These are phyloP conservation scores for Drosophila limbata DNA, from an alignment of 2,888 invertebrate genomes.

Conservation along the genomic window DNA sequence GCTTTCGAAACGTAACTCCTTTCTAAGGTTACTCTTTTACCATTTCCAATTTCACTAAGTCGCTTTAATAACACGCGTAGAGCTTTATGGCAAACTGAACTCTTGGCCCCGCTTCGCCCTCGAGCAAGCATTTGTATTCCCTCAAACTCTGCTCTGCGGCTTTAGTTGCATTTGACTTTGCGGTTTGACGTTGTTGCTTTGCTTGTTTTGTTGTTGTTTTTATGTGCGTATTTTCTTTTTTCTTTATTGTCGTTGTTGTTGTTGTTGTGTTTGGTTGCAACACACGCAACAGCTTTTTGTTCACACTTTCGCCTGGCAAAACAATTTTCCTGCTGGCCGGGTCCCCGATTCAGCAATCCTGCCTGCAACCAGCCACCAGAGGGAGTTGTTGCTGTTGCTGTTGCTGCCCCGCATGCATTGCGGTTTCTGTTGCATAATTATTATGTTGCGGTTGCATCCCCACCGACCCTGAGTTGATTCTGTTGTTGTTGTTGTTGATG, in stretches of 20 bases:
- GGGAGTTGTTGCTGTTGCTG: constrained; percentile 39
- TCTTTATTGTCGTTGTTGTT: constrained; percentile 14
- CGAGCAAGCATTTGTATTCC: constrained; percentile 24
- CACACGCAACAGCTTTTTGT: constrained; percentile 82
- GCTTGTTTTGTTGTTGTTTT: constrained; percentile 54
- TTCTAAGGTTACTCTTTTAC: constrained; percentile 9
- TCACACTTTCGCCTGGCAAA: constrained; percentile 82
- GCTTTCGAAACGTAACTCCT: background rate
- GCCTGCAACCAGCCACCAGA: constrained; percentile 38
- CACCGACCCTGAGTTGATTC: constrained; percentile 58
- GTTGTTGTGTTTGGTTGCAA: constrained; percentile 51
- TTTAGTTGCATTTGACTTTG: constrained; percentile 82
- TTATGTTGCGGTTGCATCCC: constrained; percentile 75
- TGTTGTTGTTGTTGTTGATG: constrained; percentile 52
- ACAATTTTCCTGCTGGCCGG: constrained; percentile 71
- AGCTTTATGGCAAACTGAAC: constrained; percentile 31
- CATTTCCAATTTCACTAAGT: constrained; percentile 50
- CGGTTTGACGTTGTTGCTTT: constrained; percentile 76
- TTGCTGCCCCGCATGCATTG: constrained; percentile 74
- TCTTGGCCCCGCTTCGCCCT: background rate
- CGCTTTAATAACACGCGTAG: constrained; percentile 60
- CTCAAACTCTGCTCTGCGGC: constrained; percentile 66
- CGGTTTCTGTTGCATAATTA: constrained; percentile 82
- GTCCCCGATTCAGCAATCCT: constrained; percentile 55
- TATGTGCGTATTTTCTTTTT: constrained; percentile 49